Evolutionary conservation across 2,888 invertebrate genomes (phyloP).

Genomic region (Lycocerus yunnanus): DNA sequence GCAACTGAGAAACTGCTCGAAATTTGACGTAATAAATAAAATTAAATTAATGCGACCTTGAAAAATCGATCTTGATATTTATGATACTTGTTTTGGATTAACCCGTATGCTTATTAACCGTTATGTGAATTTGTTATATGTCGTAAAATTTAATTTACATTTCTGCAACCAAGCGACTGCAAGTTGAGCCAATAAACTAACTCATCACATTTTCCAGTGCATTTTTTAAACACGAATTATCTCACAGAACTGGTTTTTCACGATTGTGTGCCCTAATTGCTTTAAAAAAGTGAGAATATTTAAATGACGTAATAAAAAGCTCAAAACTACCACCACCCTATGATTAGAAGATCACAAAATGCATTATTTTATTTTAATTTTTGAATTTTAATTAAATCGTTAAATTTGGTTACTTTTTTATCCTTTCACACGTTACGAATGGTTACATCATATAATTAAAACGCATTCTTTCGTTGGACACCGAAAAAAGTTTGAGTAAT

Average conservation of each 20-base stretch:
- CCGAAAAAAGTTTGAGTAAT: neutral
- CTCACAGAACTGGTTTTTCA: neutral
- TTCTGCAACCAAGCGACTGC: neutral
- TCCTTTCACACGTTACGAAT: neutral
- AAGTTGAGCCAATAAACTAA: neutral
- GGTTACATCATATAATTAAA: neutral
- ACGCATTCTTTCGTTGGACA: neutral
- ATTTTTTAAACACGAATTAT: neutral
- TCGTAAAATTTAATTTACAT: neutral
- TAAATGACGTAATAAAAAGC: neutral
- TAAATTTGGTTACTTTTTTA: neutral
- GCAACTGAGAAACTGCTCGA: neutral
- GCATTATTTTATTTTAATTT: neutral
- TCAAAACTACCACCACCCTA: neutral
- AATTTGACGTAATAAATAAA: conserved; percentile 6
- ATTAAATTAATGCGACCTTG: conserved; percentile 19
- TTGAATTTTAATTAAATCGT: neutral
- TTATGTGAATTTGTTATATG: neutral
- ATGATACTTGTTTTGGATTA: conserved; percentile 9
- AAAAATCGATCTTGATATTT: conserved; percentile 11
- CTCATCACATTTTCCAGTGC: neutral
- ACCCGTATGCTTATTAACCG: neutral
- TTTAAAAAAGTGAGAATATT: neutral
- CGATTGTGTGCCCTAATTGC: neutral
- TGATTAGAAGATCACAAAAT: neutral